phyloP scores from a whole-genome alignment of 2,113 vertebrate genomes.

The Solea senegalensis region DNA sequence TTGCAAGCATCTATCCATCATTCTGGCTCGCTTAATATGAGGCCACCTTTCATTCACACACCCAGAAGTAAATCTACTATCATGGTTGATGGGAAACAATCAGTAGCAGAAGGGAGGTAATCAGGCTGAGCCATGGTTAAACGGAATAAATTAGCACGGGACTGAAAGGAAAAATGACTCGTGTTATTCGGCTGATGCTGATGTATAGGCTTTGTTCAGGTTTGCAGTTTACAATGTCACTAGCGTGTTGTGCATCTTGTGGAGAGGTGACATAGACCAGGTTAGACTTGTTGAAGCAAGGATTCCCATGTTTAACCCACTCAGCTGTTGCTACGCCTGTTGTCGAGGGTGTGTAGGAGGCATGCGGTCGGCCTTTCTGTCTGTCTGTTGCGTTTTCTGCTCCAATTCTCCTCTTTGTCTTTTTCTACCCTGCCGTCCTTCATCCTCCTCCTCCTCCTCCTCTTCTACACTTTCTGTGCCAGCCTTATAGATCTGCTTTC shows the following conservation, averaged over 20 bases:
- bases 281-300: not conserved
- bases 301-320: not conserved
- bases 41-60: not conserved
- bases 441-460: constrained; percentile 7
- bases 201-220: not conserved
- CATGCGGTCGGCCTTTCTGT: not conserved
- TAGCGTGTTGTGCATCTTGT: not conserved
- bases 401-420: constrained; percentile 8
- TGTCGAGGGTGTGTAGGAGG: constrained; percentile 23
- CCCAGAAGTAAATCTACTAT: constrained; percentile 2
- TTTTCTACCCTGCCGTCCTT: constrained; percentile 2
- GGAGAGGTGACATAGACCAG: not conserved
- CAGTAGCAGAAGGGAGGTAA: not conserved
- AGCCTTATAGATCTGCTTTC: constrained; percentile 50
- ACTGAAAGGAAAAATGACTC: constrained; percentile 1
- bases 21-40: not conserved
- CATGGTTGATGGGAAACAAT: constrained; percentile 18
- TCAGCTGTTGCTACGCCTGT: constrained; percentile 5
- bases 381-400: constrained; percentile 14
- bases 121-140: constrained; percentile 6
- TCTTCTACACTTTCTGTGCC: constrained; percentile 28
- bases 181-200: not conserved
- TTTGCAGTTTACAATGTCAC: not conserved
- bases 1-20: not conserved
- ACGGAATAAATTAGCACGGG: constrained; percentile 13